Evolutionary conservation across 1,140 invertebrate genomes (phyloP).

Genomic region (Drosophila subobscura): DNA sequence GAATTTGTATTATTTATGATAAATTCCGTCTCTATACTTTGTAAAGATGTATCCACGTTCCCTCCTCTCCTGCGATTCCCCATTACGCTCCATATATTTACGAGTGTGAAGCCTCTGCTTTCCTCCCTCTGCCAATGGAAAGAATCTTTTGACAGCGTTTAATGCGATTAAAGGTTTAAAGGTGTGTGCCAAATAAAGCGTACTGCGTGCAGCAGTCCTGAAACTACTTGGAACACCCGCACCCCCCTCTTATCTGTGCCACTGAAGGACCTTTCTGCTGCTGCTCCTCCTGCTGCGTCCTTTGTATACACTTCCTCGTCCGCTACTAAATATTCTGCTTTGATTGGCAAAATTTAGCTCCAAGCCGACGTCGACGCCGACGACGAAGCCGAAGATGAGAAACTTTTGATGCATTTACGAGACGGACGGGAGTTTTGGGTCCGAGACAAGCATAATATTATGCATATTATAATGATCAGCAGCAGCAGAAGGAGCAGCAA

Average conservation of each 20-base stretch:
- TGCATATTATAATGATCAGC: conserved; percentile 70
- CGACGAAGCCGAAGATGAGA: conserved; percentile 22
- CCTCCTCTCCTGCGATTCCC: too few species aligned
- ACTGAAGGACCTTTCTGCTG: neutral
- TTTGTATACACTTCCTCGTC: neutral
- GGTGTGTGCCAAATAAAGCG: conserved; percentile 76
- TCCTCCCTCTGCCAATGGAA: conserved; percentile 27
- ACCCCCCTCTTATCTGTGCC: neutral
- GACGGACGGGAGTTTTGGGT: conserved; percentile 36
- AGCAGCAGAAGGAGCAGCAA: conserved; percentile 27
- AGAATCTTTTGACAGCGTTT: conserved; percentile 59
- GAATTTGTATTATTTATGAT: too few species aligned
- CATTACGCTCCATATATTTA: too few species aligned
- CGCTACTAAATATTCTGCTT: conserved; percentile 50
- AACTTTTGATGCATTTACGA: conserved; percentile 42
- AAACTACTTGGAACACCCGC: conserved; percentile 7
- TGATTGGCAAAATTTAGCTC: conserved; percentile 55
- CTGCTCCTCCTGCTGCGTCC: too few species aligned
- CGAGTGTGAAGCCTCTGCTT: too few species aligned
- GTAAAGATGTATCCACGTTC: too few species aligned
- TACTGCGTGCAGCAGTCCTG: conserved; percentile 20
- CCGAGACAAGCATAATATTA: conserved; percentile 71
- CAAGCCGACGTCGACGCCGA: conserved; percentile 34
- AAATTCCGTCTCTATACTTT: too few species aligned
- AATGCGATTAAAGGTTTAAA: conserved; percentile 82